Evolutionary conservation across 2,797 vertebrate species (phyloP).

Genomic region (Labroides dimidiatus): DNA sequence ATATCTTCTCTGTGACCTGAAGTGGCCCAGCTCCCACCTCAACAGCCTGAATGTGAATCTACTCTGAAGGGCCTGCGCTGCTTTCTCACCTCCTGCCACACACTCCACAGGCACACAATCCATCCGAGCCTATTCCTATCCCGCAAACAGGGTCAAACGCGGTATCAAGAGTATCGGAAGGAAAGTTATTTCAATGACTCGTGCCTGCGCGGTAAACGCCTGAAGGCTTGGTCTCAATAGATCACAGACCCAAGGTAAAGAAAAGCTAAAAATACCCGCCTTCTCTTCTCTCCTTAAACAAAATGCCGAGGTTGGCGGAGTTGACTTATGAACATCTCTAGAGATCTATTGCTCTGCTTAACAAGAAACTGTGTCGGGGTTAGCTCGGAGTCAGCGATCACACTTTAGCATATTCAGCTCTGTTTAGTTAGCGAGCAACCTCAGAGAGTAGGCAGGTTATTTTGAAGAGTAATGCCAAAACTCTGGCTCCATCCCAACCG

Average conservation of each 20-base stretch:
- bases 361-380: constrained; percentile 50
- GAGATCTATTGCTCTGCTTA: constrained; percentile 61
- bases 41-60: constrained; percentile 36
- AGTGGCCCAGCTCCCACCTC: constrained; percentile 52
- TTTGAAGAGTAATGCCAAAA: constrained; percentile 34
- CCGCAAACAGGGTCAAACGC: constrained; percentile 77
- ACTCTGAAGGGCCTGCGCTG: constrained; percentile 21
- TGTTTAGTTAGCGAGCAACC: constrained; percentile 37
- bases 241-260: constrained; percentile 74
- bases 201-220: constrained; percentile 62
- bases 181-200: constrained; percentile 84
- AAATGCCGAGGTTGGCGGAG: constrained; percentile 73
- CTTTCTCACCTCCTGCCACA: constrained; percentile 53
- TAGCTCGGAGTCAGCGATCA: constrained; percentile 47
- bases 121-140: constrained; percentile 66
- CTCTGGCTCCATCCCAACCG: constrained; percentile 8
- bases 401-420: constrained; percentile 62
- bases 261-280: constrained; percentile 77
- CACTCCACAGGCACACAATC: constrained; percentile 51
- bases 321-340: constrained; percentile 62
- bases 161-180: constrained; percentile 73
- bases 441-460: constrained; percentile 33
- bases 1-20: constrained; percentile 63
- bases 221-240: constrained; percentile 71
- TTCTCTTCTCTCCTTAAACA: constrained; percentile 57